Conservation (phyloP, 2,888 invertebrate genomes). For the Gortyna flavago region DNA sequence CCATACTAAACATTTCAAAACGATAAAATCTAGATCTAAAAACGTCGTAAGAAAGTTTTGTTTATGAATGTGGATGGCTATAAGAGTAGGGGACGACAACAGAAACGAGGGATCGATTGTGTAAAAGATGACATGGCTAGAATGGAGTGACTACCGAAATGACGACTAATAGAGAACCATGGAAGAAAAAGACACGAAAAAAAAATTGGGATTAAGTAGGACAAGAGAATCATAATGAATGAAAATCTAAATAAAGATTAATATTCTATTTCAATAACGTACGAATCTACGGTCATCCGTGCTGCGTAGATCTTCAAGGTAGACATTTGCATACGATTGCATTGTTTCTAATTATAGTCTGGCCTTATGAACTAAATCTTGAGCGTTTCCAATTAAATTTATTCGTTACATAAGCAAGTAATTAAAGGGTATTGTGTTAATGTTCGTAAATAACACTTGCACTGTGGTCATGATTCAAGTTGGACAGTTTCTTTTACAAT, state of each 20-base stretch:
- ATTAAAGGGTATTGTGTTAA: constrained; percentile 10
- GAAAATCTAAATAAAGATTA: constrained; percentile 21
- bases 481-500: not conserved
- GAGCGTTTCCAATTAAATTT: constrained; percentile 39
- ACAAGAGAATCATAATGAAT: not conserved
- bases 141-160: not conserved
- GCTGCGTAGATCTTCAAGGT: constrained; percentile 36
- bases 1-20: not conserved
- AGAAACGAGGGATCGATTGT: not conserved
- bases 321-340: constrained; percentile 46
- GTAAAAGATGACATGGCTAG: not conserved
- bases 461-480: not conserved
- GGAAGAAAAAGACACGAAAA: not conserved
- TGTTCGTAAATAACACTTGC: constrained; percentile 18
- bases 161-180: not conserved
- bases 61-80: not conserved
- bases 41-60: not conserved
- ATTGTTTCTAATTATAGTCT: constrained; percentile 42
- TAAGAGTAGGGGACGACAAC: not conserved
- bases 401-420: constrained; percentile 28
- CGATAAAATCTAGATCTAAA: not conserved
- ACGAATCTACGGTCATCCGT: constrained; percentile 6
- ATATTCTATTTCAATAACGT: constrained; percentile 6
- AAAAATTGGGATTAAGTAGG: not conserved
- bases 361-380: constrained; percentile 55